Conservation (phyloP, 1,140 invertebrate genomes). For the Halyomorpha halys region DNA sequence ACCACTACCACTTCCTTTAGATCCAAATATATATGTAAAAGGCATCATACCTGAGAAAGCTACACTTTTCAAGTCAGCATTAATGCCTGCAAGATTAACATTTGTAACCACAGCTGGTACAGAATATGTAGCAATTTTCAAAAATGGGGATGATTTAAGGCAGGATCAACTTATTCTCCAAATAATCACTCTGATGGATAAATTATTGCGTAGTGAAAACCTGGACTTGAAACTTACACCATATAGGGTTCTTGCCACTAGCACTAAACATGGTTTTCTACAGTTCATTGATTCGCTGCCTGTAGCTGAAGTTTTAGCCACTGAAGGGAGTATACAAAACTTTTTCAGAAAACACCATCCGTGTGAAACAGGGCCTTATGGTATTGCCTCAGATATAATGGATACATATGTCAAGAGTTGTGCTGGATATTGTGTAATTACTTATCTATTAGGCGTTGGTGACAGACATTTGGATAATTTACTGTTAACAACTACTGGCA, state of each 20-base stretch:
- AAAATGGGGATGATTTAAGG: constrained; percentile 95
- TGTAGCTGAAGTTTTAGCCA: constrained; percentile 80
- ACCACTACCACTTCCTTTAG: constrained; percentile 83
- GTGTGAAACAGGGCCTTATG: constrained; percentile 75
- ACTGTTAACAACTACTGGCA: constrained; percentile 76
- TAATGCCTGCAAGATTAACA: constrained; percentile 94
- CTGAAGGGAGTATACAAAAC: constrained; percentile 79
- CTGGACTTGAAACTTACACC: constrained; percentile 91
- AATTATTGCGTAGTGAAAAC: constrained; percentile 83
- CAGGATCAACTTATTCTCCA: constrained; percentile 97
- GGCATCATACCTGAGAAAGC: constrained; percentile 84
- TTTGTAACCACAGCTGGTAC: constrained; percentile 70
- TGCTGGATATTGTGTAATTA: constrained; percentile 98
- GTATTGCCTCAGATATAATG: constrained; percentile 88
- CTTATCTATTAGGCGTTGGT: constrained; percentile 93
- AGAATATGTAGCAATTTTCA: constrained; percentile 97
- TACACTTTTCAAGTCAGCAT: constrained; percentile 88
- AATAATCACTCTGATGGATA: constrained; percentile 98
- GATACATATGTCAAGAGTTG: constrained; percentile 96
- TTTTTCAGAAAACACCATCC: constrained; percentile 86
- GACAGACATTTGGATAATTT: constrained; percentile 98
- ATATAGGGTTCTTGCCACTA: constrained; percentile 87
- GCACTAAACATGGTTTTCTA: constrained; percentile 89
- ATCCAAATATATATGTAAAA: constrained; percentile 81
- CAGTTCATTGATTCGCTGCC: constrained; percentile 93